A percentile compares a stretch with the other conserved stretches of the same genome.
Evolutionary conservation across 2,113 vertebrate genomes (phyloP).

Genomic region (Trematocara nigrifrons): DNA sequence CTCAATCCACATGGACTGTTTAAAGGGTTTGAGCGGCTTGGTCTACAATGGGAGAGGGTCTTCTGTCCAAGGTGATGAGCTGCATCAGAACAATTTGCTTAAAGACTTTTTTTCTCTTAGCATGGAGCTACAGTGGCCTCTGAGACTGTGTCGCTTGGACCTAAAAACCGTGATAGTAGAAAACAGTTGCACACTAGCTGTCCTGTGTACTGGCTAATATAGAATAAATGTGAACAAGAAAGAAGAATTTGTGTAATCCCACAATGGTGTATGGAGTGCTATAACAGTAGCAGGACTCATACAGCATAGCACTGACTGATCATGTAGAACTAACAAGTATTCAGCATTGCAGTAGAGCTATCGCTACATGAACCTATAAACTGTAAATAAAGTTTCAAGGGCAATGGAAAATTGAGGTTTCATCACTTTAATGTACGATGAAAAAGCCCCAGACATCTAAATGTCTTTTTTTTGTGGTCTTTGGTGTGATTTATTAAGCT

Average conservation of each 20-base stretch:
- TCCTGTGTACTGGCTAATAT: not conserved
- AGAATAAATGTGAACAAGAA: not conserved
- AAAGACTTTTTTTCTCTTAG: not conserved
- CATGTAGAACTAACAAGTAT: not conserved
- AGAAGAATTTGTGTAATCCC: not conserved
- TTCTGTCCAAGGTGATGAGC: not conserved
- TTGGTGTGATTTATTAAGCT: not conserved
- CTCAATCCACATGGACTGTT: constrained; percentile 68
- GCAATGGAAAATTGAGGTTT: not conserved
- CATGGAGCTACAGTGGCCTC: not conserved
- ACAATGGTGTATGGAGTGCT: not conserved
- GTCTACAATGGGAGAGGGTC: not conserved
- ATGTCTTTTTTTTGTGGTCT: not conserved
- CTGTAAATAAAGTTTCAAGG: not conserved
- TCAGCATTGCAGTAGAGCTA: not conserved
- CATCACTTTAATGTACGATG: not conserved
- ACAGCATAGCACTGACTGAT: not conserved
- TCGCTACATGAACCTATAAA: not conserved
- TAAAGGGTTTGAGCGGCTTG: not conserved
- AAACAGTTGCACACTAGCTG: not conserved
- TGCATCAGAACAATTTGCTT: not conserved
- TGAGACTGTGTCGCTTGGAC: not conserved
- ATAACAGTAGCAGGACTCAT: not conserved
- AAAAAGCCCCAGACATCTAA: not conserved
- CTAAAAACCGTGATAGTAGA: not conserved